A percentile compares a stretch with the other conserved stretches of the same genome.
Conservation (phyloP, 2,888 invertebrate species). For the Fabriciana adippe region DNA sequence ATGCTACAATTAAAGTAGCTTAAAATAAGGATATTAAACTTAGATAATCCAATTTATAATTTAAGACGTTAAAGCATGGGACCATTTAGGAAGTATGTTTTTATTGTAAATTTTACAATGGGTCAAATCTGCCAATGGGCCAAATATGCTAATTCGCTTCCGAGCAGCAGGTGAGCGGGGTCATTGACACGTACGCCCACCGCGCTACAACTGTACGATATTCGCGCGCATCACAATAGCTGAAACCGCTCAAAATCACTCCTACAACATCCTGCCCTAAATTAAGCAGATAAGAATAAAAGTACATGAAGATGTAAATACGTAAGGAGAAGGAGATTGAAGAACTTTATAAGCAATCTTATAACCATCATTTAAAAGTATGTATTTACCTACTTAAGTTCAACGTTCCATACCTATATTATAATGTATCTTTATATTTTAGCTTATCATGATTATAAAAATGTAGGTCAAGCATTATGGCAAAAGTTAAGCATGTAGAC, state of each 20-base stretch:
- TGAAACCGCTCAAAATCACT: constrained; percentile 8
- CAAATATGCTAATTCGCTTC: constrained; percentile 60
- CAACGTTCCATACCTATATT: too few species aligned
- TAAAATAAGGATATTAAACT: background rate
- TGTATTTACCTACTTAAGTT: too few species aligned
- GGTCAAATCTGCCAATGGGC: constrained; percentile 43
- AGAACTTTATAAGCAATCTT: background rate
- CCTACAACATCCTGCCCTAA: constrained; percentile 4
- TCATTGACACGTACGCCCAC: constrained; percentile 59
- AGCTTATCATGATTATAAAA: too few species aligned
- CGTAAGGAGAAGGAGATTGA: background rate
- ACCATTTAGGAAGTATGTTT: background rate
- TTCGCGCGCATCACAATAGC: constrained; percentile 28
- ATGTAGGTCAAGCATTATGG: too few species aligned
- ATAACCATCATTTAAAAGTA: too few species aligned
- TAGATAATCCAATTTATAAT: background rate
- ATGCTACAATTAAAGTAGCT: too few species aligned
- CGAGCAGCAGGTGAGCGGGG: constrained; percentile 71
- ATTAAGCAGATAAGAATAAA: background rate
- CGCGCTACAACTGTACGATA: constrained; percentile 24
- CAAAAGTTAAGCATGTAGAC: too few species aligned
- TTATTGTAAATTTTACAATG: constrained; percentile 19
- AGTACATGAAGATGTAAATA: background rate
- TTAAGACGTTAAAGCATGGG: background rate
- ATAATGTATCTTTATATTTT: too few species aligned